A percentile compares a stretch with the other conserved stretches of the same genome.
Conservation (phyloP, 2,113 vertebrate genomes). For the Chaetorhynchus papuensis region DNA sequence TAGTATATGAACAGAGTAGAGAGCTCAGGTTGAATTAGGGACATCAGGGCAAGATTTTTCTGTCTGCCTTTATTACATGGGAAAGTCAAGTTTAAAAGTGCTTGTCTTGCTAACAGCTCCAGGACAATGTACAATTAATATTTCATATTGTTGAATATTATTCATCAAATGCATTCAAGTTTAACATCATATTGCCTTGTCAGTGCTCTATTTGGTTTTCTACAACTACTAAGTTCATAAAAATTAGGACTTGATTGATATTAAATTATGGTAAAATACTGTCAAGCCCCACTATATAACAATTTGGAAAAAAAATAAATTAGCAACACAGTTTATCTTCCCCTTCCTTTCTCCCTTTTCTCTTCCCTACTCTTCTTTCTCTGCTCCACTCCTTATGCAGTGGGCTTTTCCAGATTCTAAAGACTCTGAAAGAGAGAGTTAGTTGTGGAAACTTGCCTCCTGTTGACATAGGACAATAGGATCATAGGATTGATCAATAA, state of each 20-base stretch:
- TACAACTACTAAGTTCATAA: background rate
- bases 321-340: background rate
- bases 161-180: background rate
- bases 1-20: rapidly evolving
- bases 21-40: background rate
- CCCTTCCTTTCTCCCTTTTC: background rate
- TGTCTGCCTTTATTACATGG: background rate
- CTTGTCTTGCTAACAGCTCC: background rate
- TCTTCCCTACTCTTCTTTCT: too few species aligned
- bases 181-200: background rate
- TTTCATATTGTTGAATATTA: background rate
- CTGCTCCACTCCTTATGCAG: background rate
- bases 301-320: background rate
- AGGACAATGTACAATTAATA: background rate
- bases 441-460: background rate
- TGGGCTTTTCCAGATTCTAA: background rate
- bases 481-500: background rate
- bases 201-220: background rate
- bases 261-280: background rate
- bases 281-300: background rate
- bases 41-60: background rate
- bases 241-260: background rate
- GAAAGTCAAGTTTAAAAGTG: background rate
- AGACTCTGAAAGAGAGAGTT: background rate
- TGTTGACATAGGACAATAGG: background rate